phyloP scores from a whole-genome alignment of 2,888 invertebrate species.

The Drosophila peninsularis region DNA sequence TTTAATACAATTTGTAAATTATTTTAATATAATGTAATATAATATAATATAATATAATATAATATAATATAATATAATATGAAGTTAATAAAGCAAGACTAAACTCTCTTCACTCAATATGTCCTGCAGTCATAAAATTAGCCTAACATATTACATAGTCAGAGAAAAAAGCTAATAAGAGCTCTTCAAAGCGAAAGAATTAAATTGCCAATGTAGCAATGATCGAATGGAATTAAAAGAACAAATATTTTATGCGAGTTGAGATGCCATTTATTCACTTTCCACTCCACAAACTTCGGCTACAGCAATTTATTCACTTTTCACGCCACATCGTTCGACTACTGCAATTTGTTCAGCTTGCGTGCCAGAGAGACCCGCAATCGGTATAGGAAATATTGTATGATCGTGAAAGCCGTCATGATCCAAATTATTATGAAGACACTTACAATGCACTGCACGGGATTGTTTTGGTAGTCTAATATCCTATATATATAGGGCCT shows the following conservation, averaged over 20 bases:
- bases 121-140: constrained; percentile 37
- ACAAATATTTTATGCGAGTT: too few relatives aligned
- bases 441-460: background rate
- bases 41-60: too few relatives aligned
- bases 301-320: too few relatives aligned
- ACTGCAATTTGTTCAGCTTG: constrained; percentile 30
- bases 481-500: constrained; percentile 32
- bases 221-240: constrained; percentile 35
- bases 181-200: constrained; percentile 18
- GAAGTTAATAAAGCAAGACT: too few relatives aligned
- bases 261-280: background rate
- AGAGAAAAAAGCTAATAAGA: background rate
- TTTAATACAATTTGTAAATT: background rate
- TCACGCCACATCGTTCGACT: background rate
- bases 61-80: too few relatives aligned
- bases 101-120: too few relatives aligned
- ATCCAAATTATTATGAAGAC: background rate
- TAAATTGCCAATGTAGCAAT: constrained; percentile 5
- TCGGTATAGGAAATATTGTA: constrained; percentile 56
- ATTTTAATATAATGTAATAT: too few relatives aligned
- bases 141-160: constrained; percentile 42
- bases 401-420: constrained; percentile 1
- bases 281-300: too few relatives aligned
- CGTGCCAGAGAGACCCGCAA: constrained; percentile 43
- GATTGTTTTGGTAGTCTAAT: constrained; percentile 18